phyloP scores from a whole-genome alignment of 37 sponge, comb jelly and placozoan genomes.

The Eunapius fragilis region DNA sequence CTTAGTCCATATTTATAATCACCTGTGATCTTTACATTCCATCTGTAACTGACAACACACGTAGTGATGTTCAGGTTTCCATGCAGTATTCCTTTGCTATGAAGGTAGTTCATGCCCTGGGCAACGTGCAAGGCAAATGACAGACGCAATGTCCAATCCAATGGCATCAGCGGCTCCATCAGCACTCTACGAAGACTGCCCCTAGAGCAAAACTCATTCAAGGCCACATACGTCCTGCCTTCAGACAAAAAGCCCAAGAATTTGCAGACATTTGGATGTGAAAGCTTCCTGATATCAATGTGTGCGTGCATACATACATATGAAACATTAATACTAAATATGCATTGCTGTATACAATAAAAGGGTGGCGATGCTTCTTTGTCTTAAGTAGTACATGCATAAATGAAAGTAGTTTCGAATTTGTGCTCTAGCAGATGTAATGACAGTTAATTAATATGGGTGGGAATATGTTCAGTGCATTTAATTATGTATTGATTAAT shows the following conservation, averaged over 20 bases:
- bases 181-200: conserved; percentile 41
- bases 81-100: conserved; percentile 46
- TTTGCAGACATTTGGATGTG: conserved; percentile 32
- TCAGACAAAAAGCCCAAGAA: conserved; percentile 51
- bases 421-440: too few species aligned
- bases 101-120: conserved; percentile 51
- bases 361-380: too few species aligned
- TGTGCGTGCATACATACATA: background rate
- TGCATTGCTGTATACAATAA: too few species aligned
- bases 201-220: conserved; percentile 40
- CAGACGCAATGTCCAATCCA: conserved; percentile 45
- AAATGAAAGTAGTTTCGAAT: too few species aligned
- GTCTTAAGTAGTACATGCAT: too few species aligned
- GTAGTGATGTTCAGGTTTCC: conserved; percentile 23
- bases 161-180: background rate
- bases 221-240: background rate
- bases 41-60: conserved; percentile 47
- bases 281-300: conserved; percentile 18
- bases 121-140: conserved; percentile 40
- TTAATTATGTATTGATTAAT: too few species aligned
- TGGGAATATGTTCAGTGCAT: too few species aligned
- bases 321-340: too few species aligned
- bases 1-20: too few species aligned
- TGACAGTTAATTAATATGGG: too few species aligned
- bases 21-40: conserved; percentile 62